These are phyloP conservation scores for Trissolcus brochymenae DNA, from an alignment of 2,888 invertebrate genomes.

Conservation along the genomic window DNA sequence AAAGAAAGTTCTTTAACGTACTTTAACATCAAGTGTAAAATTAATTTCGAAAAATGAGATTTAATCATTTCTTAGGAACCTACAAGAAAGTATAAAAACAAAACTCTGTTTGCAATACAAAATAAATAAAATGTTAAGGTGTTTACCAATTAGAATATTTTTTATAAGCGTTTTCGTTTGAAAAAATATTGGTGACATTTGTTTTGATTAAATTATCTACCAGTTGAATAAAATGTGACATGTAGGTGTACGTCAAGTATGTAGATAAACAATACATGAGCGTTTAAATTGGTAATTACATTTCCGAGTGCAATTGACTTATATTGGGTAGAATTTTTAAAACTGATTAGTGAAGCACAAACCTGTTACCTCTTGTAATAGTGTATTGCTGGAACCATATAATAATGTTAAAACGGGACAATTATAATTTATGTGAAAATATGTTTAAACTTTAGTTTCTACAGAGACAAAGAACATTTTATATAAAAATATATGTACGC, in stretches of 20 bases:
- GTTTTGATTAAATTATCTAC: background rate
- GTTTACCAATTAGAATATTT: conserved; percentile 1
- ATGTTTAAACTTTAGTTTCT: conserved; percentile 2
- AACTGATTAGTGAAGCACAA: conserved; percentile 18
- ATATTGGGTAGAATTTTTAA: background rate
- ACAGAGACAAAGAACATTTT: background rate
- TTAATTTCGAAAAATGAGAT: background rate
- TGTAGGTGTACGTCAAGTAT: background rate
- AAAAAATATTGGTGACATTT: background rate
- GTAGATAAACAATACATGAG: background rate
- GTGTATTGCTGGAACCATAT: background rate
- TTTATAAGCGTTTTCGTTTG: background rate
- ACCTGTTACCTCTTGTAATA: conserved; percentile 1
- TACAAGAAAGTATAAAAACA: background rate
- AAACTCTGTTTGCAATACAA: background rate
- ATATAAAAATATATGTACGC: background rate
- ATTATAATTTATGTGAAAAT: conserved; percentile 1
- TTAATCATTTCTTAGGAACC: background rate
- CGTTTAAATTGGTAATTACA: conserved; percentile 5
- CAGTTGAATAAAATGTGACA: conserved; percentile 13
- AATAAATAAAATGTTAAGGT: background rate
- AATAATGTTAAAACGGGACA: background rate
- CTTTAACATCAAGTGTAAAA: conserved; percentile 8
- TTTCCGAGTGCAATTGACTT: conserved; percentile 1
- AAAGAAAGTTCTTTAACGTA: conserved; percentile 7